Base-by-base conservation (phyloP, 2,797 vertebrate genomes). In the Sternotherus odoratus region DNA sequence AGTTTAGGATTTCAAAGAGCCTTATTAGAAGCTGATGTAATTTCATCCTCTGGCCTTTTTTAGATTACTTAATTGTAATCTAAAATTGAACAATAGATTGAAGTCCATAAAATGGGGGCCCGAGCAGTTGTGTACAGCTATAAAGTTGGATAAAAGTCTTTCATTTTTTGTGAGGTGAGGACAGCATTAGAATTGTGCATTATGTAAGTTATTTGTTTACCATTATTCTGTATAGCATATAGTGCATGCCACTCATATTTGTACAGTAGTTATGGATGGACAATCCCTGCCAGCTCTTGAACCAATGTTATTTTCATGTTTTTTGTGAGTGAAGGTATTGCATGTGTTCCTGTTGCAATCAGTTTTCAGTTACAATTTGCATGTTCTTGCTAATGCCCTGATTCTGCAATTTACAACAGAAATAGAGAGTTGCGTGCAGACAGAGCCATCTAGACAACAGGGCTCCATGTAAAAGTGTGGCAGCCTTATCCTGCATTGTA, bases 21-120 rank as follows among this genome's bases (percentile, higher is more conserved):
- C 98, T 98, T 98, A 98, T 98, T 98, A 98, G 98, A 98, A 98
- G 98, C 98, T 98, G 98, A 98, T 99, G 99, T 99, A 99, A 99
- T 99, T 99, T 99, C 98, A 99, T 99, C 98, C 97, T 96, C 91
- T 92, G 75, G 91, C 77, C 92, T 96, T 97, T 98, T 98, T 98
- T 98, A 97, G 97, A 98, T 98, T 98, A 98, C 98, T 98, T 98
- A 91, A 95, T 98, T 98, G 98, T 98, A 98, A 98, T 96, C 97
- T 96, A 94, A 91, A 98, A 98, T 98, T 98, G 98, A 98, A 99
- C 98, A 98, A 98, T 98, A 97, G 98, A 90, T 96, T 97, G 88
- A 97, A 97, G 95, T 98, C 95, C 97, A 72, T 48, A 84, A 33
- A 91, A 79, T 90, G 63, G 88, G 93, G 89, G 98, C 97, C 53